Base-by-base conservation (phyloP, 2,888 invertebrate species). In the Pogonocherus hispidulus region DNA sequence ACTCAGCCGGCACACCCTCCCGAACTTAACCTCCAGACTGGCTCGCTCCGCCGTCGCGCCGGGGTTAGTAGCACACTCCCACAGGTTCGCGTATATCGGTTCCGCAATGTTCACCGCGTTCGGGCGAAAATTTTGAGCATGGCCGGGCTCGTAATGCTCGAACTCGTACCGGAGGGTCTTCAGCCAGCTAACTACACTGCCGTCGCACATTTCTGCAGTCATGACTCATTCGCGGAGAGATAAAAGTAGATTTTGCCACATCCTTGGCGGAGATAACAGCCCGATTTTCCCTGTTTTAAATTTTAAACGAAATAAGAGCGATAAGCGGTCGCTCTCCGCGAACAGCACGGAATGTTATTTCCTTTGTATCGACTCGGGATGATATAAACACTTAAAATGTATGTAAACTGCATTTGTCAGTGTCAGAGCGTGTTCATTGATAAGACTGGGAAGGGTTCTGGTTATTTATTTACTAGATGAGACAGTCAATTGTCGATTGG, bases 181-280 rank as follows among this genome's bases (percentile, higher is more conserved):
- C 70, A 85, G 73, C 85, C 85, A 85, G 57, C 77, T 76, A 60
- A 77, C 73, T 41, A 84, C 81, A 77, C 83, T 82, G 67, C 75
- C 70, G 64, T 69, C 74, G 71, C 70, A 67, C 69, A 76, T 72
- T 70, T 70, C 41, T 59, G 63, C 19, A 32, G 47, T 22, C 44
- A 57, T 70, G 70, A 67, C 64, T 70, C 72, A 68, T 41, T 62
- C 27, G 9, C 23, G 3, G 18, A 52, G 6, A 46, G 57, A 71
- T 69, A 71, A 67, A 67, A 71, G 66, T 3, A 5, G 65, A 55
- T 67, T 70, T 66, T 56, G 70, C 71, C 74, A 72, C 74, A 74
- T 74, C 74, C 74, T 72, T 57, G 66, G n/a, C 65, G 37, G 71
- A 69, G 69, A 69, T 70, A 70, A 63, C n/a, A 8, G 41, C 11